Conservation (phyloP, 2,888 invertebrate species). For the Heteromurus nitidus region DNA sequence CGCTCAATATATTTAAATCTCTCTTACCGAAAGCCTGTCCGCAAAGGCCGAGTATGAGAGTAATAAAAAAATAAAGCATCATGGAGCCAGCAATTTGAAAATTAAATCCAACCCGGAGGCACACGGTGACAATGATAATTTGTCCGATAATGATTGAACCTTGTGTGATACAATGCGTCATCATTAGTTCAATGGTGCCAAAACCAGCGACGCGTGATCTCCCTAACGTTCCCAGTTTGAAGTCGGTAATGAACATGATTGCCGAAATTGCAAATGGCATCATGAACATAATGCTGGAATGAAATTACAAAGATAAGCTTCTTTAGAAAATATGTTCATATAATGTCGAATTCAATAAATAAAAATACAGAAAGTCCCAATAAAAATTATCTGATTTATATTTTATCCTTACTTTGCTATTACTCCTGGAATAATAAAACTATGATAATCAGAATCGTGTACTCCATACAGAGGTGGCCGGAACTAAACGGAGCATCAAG, state of each 20-base stretch:
- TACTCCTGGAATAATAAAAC: constrained; percentile 97
- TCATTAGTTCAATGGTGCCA: constrained; percentile 44
- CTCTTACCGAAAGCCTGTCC: constrained; percentile 58
- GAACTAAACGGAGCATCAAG: constrained; percentile 47
- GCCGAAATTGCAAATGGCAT: constrained; percentile 64
- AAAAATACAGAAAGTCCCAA: not conserved
- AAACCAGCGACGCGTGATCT: constrained; percentile 76
- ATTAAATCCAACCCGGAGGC: constrained; percentile 54
- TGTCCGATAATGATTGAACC: constrained; percentile 54
- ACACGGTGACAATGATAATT: constrained; percentile 51
- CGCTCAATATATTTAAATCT: not conserved
- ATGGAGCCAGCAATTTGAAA: constrained; percentile 59
- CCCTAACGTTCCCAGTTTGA: constrained; percentile 64
- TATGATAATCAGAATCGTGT: constrained; percentile 74
- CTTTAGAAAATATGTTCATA: too few relatives aligned
- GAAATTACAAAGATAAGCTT: not conserved
- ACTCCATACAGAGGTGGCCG: constrained; percentile 56
- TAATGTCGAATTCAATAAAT: not conserved
- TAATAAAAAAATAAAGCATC: constrained; percentile 33
- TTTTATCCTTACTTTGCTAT: constrained; percentile 77
- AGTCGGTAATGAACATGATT: constrained; percentile 63
- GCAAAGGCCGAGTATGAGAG: constrained; percentile 56
- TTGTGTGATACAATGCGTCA: constrained; percentile 45
- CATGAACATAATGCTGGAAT: constrained; percentile 65
- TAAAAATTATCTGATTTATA: too few relatives aligned